Evolutionary conservation across 92 coral and sea anemone genomes (phyloP), one percentile per base, ranked within the genome.

Genomic region (Porites cylindrica): DNA sequence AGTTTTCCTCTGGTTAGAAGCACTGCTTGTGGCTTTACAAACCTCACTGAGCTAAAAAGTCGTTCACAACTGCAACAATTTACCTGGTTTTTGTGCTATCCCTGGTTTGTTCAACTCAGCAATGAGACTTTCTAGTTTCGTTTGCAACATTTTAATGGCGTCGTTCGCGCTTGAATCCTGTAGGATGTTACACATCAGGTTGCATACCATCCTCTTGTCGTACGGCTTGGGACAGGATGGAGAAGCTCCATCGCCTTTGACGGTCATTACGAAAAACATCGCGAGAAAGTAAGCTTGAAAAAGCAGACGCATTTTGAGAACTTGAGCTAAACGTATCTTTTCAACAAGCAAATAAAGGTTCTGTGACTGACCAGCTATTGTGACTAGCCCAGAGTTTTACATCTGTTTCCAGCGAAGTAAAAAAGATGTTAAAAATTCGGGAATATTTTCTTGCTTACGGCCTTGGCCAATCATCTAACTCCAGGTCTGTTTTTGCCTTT

Each of bases 101-200:
- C 70, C 38, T 0, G 56, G 43, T 6, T 62, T 78, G 29, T 78
- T 78, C 0, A 78, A 26, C 10, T 9, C 65, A 18, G 70, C 59
- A 62, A n/a, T 7, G 2, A 62, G 82, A 62, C 26, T n/a, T 26
- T 78, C 82, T 14, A 78, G 59, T 78, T 9, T 78, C 10, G 54
- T 23, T 17, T 61, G 82, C 14, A 78, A 8, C n/a, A 63, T 62
- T 38, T 78, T 78, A 10, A 78, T 78, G 26, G 82, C 82, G 12
- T 60, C 71, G 60, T 78, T 78, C 19, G 82, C 70, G 11, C 51
- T 26, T 26, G 82, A 78, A 63, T 78, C 82, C 58, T 53, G 71
- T n/a, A 78, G 67, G 9, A 78, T 10, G 69, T 78, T 78, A 47
- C 82, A 78, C 6, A 78, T 78, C 26, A 65, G 38, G 26, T 78